Percentiles rank a stretch among this genome's conserved stretches.
phyloP scores from a whole-genome alignment of 2,888 invertebrate genomes.

The Tanytarsus gracilentus region DNA sequence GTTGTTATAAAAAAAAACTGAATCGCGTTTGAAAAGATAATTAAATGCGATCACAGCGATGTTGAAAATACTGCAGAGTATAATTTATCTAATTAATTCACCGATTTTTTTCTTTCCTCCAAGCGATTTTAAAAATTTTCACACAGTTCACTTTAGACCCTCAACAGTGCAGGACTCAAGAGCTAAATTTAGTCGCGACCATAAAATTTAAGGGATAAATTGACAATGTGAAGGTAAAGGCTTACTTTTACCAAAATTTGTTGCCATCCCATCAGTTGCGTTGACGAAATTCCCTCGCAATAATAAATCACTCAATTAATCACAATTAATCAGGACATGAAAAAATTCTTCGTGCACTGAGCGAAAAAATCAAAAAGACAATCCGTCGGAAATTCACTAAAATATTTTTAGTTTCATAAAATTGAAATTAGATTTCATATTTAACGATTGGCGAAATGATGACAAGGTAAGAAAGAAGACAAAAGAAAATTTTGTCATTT shows the following conservation, averaged over 20 bases:
- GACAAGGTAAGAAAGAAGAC: no score
- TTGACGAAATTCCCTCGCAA: neutral
- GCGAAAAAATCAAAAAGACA: no score
- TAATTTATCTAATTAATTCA: neutral
- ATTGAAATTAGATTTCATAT: no score
- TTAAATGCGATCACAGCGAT: neutral
- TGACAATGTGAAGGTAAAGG: neutral
- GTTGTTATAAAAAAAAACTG: neutral
- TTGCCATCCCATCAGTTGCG: neutral
- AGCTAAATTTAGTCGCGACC: no score
- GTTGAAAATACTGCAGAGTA: neutral
- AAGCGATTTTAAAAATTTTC: neutral
- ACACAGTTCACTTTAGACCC: no score
- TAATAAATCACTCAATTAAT: constrained; percentile 11
- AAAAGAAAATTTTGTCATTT: no score
- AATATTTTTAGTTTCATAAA: no score
- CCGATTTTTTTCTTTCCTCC: neutral
- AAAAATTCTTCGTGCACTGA: no score
- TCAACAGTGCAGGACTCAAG: no score
- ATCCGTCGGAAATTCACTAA: no score
- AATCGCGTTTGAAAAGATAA: neutral
- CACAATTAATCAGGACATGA: constrained; percentile 17
- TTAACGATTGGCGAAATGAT: no score
- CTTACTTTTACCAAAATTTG: neutral
- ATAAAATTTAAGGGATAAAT: neutral